Base-by-base conservation (phyloP, 2,888 invertebrate genomes). In the Agriopis aurantiaria region DNA sequence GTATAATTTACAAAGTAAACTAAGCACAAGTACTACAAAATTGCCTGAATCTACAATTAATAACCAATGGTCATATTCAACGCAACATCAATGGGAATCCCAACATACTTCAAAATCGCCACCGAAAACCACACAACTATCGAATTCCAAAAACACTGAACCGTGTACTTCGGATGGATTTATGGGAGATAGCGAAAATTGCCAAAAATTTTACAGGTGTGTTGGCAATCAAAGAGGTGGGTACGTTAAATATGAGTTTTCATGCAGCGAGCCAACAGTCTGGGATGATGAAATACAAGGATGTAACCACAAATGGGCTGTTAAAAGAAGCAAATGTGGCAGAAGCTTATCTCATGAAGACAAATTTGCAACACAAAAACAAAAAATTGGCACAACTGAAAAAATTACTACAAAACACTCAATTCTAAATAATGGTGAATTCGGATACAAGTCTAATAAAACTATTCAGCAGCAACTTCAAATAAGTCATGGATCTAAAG, bases 121-220 rank as follows among this genome's bases (percentile, higher is more conserved):
- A n/a, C 64, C 73, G 57, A 75, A 59, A 23, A 51, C 62, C n/a
- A 59, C 72, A 23, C 60, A 61, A 23, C 67, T 61, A 45, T 61
- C 77, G 5, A 75, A 46, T 46, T 53, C 59, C 8, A 75, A 81
- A 62, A 73, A 75, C 43, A 80, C 73, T 56, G 86, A 88, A 71
- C 80, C 83, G 62, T 97, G 97, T 82, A 90, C 86, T n/a, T 85
- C 90, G 75, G 96, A 97, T 84, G 97, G 97, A 60, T 98, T 97
- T 82, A 95, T 96, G 85, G 96, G 96, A 14, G 96, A 98, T 85
- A 95, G 94, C 58, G 92, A 95, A 70, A 95, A 97, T 82, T 97
- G 97, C 82, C 95, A 94, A 48, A 97, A 96, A 85, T 98, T 97
- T 91, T 97, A 97, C 84, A 95, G 97, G 80, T 98, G 98, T 87